A percentile compares a stretch with the other conserved stretches of the same genome.
phyloP scores from a whole-genome alignment of 2,113 vertebrate species.

The Xenopus borealis region DNA sequence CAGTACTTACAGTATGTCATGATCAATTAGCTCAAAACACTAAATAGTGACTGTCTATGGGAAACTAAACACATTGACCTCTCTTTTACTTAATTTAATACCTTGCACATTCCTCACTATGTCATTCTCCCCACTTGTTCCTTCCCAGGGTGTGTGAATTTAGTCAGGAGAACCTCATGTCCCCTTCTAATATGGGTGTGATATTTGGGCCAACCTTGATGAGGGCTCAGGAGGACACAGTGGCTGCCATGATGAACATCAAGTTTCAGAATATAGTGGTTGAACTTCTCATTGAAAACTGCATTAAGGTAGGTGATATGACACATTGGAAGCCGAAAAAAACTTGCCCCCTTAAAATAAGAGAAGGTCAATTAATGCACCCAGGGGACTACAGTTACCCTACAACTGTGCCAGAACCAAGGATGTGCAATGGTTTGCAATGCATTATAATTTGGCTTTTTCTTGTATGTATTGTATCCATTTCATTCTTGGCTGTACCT shows the following conservation, averaged over 20 bases:
- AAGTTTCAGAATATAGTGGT: conserved; percentile 97
- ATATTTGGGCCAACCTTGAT: conserved; percentile 94
- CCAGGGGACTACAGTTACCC: too few species aligned
- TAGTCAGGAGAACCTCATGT: conserved; percentile 89
- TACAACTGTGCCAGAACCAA: too few species aligned
- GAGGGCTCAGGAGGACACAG: conserved; percentile 89
- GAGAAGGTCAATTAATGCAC: too few species aligned
- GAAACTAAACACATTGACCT: not conserved
- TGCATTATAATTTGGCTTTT: too few species aligned
- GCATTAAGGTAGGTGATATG: conserved; percentile 74
- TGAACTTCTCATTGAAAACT: conserved; percentile 92
- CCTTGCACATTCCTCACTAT: not conserved
- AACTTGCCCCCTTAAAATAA: too few species aligned
- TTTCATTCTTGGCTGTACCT: too few species aligned
- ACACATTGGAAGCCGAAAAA: not conserved
- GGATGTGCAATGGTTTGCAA: too few species aligned
- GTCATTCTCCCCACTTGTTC: not conserved
- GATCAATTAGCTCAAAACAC: too few species aligned
- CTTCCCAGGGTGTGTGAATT: conserved; percentile 80
- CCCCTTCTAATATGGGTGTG: conserved; percentile 91
- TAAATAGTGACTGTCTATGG: too few species aligned
- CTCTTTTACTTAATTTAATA: fast-evolving
- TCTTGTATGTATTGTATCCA: too few species aligned
- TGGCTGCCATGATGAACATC: conserved; percentile 97
- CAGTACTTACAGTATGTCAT: too few species aligned